Conservation (phyloP, 2,113 vertebrate species). For the Albula glossodonta region DNA sequence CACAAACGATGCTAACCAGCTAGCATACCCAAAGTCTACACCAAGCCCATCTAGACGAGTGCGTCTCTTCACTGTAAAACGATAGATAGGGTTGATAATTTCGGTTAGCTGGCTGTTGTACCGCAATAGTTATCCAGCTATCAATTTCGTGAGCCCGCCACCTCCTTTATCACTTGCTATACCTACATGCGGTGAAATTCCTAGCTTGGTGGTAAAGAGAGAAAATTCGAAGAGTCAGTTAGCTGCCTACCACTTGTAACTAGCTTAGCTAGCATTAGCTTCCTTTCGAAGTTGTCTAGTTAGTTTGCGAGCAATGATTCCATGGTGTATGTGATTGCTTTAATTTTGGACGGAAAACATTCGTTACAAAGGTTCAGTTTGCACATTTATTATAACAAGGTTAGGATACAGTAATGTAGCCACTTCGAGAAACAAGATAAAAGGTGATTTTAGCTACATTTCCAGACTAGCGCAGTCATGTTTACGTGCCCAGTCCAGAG, state of each 20-base stretch:
- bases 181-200: background rate
- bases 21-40: too few species aligned
- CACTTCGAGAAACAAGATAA: background rate
- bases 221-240: background rate
- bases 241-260: background rate
- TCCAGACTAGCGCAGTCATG: constrained; percentile 1
- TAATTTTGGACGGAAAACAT: background rate
- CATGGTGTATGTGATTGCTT: background rate
- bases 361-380: background rate
- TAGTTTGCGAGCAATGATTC: background rate
- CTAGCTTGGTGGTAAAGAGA: background rate
- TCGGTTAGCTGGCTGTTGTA: too few species aligned
- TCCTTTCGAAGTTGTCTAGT: background rate
- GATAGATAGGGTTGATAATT: too few species aligned
- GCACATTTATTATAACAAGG: background rate
- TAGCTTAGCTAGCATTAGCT: background rate
- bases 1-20: too few species aligned
- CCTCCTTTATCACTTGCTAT: too few species aligned
- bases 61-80: too few species aligned
- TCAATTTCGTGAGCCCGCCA: too few species aligned
- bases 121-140: too few species aligned
- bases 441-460: background rate
- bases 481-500: constrained; percentile 3
- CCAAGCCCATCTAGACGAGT: too few species aligned
- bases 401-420: background rate